Percentiles rank a stretch among this genome's conserved stretches.
Conservation (phyloP, 1,140 invertebrate species). For the Mycetomoellerius zeteki region DNA sequence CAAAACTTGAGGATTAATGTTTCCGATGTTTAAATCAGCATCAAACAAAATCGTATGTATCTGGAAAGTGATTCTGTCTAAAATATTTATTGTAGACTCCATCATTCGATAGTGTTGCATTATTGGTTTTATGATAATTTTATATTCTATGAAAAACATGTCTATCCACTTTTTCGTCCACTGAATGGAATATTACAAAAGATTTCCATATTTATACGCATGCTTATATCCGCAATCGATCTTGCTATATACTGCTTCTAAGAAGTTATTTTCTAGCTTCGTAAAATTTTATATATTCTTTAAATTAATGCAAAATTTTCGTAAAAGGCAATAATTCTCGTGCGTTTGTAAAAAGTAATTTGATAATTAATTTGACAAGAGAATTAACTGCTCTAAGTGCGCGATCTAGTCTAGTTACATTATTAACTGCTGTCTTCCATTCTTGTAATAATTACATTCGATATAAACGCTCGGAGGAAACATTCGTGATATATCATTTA, state of each 20-base stretch:
- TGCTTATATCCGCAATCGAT: neutral
- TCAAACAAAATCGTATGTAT: neutral
- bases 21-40: slow-evolving; percentile 16
- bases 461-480: neutral
- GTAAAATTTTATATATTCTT: neutral
- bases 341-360: neutral
- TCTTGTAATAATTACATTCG: slow-evolving; percentile 17
- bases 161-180: neutral
- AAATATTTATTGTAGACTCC: slow-evolving; percentile 37
- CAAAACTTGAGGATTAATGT: slow-evolving; percentile 27
- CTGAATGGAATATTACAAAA: neutral
- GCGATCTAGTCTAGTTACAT: neutral
- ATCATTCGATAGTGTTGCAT: slow-evolving; percentile 13
- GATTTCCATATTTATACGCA: neutral
- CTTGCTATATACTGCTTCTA: neutral
- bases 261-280: neutral
- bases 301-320: neutral
- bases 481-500: slow-evolving; percentile 3
- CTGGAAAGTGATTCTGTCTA: neutral
- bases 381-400: neutral
- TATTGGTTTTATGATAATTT: slow-evolving; percentile 51
- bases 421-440: slow-evolving; percentile 1
- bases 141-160: slow-evolving; percentile 26
- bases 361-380: slow-evolving; percentile 3
- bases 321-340: neutral